phyloP scores from a whole-genome alignment of 1,140 invertebrate genomes.

The Anastatus disparis region DNA sequence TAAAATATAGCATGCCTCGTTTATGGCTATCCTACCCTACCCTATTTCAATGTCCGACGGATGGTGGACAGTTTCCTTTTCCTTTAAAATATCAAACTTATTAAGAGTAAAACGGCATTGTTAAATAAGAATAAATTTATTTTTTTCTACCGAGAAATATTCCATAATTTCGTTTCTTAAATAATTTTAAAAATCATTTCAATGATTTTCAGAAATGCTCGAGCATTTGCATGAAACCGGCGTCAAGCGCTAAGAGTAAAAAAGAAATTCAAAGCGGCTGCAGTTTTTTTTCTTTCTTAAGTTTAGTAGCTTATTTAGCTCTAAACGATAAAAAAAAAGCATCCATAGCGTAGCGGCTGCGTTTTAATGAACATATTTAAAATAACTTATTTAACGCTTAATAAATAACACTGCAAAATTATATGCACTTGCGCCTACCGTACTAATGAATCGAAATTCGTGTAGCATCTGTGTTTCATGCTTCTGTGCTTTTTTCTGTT shows the following conservation, averaged over 20 bases:
- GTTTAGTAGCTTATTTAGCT: no score
- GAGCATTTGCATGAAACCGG: no score
- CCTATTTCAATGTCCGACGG: constrained; percentile 16
- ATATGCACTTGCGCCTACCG: not conserved
- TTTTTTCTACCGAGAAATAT: no score
- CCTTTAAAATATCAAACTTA: not conserved
- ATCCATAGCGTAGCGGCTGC: not conserved
- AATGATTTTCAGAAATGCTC: no score
- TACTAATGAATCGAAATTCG: constrained; percentile 6
- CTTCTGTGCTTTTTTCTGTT: constrained; percentile 8
- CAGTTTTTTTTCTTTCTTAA: constrained; percentile 6
- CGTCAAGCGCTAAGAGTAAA: not conserved
- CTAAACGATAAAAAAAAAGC: no score
- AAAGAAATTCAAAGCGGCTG: not conserved
- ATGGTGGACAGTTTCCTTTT: not conserved
- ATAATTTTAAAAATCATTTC: no score
- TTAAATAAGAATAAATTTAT: no score
- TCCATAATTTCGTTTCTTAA: no score
- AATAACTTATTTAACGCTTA: constrained; percentile 24
- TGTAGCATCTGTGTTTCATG: not conserved
- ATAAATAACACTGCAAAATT: constrained; percentile 16
- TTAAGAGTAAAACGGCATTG: no score
- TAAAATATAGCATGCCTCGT: no score
- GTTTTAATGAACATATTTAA: constrained; percentile 34
- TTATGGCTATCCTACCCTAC: no score